Evolutionary conservation across 2,888 invertebrate genomes (phyloP).

Genomic region (Coenonympha arcania): DNA sequence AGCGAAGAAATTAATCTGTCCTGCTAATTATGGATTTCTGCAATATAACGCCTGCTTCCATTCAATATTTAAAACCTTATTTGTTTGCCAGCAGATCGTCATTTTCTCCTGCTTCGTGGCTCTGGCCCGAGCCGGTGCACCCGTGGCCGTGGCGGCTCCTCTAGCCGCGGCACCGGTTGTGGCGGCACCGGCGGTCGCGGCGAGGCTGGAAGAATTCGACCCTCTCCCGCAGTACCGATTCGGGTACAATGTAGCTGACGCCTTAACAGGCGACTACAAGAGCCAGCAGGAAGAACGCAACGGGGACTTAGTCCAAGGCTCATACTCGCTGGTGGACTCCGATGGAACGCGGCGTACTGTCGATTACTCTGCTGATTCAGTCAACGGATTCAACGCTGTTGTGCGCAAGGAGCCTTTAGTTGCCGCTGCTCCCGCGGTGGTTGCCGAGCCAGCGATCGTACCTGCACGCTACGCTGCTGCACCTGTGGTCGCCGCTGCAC

Average conservation of each 20-base stretch:
- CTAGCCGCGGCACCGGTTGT: slow-evolving; percentile 35
- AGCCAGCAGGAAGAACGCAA: slow-evolving; percentile 67
- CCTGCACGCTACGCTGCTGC: slow-evolving; percentile 42
- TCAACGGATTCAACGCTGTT: slow-evolving; percentile 62
- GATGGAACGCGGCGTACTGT: slow-evolving; percentile 62
- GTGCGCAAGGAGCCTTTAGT: slow-evolving; percentile 59
- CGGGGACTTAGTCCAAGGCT: slow-evolving; percentile 70
- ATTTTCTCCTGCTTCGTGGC: slow-evolving; percentile 54
- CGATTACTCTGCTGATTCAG: slow-evolving; percentile 59
- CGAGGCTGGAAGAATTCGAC: slow-evolving; percentile 65
- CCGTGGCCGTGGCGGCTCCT: slow-evolving; percentile 35
- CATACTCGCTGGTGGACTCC: slow-evolving; percentile 61
- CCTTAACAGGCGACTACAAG: slow-evolving; percentile 65
- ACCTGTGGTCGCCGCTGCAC: slow-evolving; percentile 33
- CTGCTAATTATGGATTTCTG: no score
- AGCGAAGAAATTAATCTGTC: no score
- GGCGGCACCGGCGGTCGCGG: slow-evolving; percentile 43
- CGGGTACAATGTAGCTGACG: slow-evolving; percentile 62
- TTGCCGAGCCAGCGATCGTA: slow-evolving; percentile 48
- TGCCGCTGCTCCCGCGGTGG: slow-evolving; percentile 49
- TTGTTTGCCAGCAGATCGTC: slow-evolving; percentile 43
- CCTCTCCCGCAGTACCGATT: slow-evolving; percentile 74
- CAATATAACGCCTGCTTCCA: no score
- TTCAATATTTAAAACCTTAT: no score
- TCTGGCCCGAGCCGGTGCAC: slow-evolving; percentile 43